Evolutionary conservation across 2,113 vertebrate species (phyloP).

Genomic region (Lucifuga dentata): DNA sequence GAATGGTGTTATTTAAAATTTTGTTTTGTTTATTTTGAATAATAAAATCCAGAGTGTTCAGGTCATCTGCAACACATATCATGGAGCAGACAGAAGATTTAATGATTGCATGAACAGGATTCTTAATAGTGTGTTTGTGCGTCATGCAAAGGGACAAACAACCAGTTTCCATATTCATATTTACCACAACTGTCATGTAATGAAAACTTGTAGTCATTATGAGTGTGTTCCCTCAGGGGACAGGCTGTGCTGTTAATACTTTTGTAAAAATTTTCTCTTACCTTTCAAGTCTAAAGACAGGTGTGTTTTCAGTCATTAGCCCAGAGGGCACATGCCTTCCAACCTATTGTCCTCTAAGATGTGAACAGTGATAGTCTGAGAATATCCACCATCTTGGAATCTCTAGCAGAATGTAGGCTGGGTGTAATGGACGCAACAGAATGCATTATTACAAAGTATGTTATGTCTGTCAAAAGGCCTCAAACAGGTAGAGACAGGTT

Average conservation of each 20-base stretch:
- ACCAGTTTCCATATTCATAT: conserved; percentile 6
- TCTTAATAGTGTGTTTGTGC: conserved; percentile 15
- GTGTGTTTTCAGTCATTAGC: conserved; percentile 48
- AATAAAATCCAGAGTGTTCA: no score
- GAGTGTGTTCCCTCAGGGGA: conserved; percentile 34
- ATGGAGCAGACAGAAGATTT: not conserved
- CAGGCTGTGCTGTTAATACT: not conserved
- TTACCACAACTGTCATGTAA: conserved; percentile 17
- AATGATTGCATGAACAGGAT: conserved; percentile 42
- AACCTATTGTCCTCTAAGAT: conserved; percentile 1
- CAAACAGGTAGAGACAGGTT: conserved; percentile 42
- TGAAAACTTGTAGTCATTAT: conserved; percentile 15
- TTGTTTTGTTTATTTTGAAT: no score
- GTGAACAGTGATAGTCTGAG: conserved; percentile 5
- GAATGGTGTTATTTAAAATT: not conserved
- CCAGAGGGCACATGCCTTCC: conserved; percentile 31
- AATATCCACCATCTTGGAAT: conserved; percentile 27
- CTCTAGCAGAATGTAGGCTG: conserved; percentile 2
- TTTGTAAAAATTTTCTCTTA: conserved; percentile 39
- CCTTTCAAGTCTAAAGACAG: conserved; percentile 50
- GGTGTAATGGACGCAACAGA: conserved; percentile 18
- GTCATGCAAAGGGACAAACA: conserved; percentile 8
- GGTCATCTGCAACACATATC: not conserved
- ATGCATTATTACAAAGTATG: conserved; percentile 27
- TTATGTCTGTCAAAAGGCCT: conserved; percentile 38